Base-by-base conservation (phyloP, 1,140 invertebrate species). In the Portunus trituberculatus region DNA sequence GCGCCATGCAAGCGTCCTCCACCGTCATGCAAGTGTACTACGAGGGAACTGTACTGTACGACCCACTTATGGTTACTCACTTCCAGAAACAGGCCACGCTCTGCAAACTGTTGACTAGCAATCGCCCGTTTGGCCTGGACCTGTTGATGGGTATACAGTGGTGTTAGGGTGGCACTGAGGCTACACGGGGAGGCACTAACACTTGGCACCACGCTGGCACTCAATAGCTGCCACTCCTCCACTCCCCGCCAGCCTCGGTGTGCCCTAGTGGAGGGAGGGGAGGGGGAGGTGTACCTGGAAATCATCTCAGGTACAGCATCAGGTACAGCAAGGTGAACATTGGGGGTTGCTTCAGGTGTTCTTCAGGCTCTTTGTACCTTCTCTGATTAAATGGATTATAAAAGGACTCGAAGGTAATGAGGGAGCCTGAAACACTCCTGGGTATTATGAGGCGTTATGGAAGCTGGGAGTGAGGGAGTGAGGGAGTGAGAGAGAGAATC, bases 61-160 rank as follows among this genome's bases (percentile, higher is more conserved):
- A 76, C 67, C 67, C 67, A 76, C 3, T 76, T 25, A 76, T 20
- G 67, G 67, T 87, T 95, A 95, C 94, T 95, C 94, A 95, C 94
- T 95, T 95, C 94, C 52, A 95, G 83, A 86, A 95, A 95, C 82
- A 95, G 94, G 91, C 94, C 94, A n/a, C 94, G 94, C 91, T 95
- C 94, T 86, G 94, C 94, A 76, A 95, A 95, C 94, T 95, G 94
- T 76, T 95, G 94, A 95, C 91, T 95, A 93, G 94, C 94, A 88
- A 95, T 92, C 48, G 94, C 90, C 92, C 94, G 94, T 95, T 95
- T 95, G 20, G 94, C 94, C 94, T 95, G 94, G 29, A 92, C 91
- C 94, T 95, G 94, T 89, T 86, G 94, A 76, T 88, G 91, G 93
- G 94, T 89, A 92, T 83, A 93, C 52, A 93, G 90, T 31, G 46